phyloP scores from a whole-genome alignment of 2,888 invertebrate species.

The Leptarthrus brevirostris region DNA sequence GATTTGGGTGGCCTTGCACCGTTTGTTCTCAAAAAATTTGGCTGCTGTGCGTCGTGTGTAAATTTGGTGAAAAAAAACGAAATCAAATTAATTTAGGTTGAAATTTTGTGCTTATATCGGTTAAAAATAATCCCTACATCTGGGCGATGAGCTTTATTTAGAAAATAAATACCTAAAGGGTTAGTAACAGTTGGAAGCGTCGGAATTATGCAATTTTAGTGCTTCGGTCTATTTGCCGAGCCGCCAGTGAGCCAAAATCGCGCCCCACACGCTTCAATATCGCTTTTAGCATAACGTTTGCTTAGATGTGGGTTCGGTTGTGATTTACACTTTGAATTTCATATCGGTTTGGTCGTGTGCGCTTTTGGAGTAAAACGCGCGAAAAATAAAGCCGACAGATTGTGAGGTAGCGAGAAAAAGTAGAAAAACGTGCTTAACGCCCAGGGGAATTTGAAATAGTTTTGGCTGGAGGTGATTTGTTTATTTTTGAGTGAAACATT shows the following conservation, averaged over 20 bases:
- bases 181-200: background rate
- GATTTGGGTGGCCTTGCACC: background rate
- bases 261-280: background rate
- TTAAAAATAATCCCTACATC: constrained; percentile 34
- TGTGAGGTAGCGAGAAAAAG: background rate
- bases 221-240: background rate
- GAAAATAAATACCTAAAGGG: constrained; percentile 19
- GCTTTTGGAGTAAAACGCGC: constrained; percentile 7
- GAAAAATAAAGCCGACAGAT: constrained; percentile 4
- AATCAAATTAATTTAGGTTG: background rate
- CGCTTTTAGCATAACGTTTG: background rate
- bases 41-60: background rate
- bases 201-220: constrained; percentile 33
- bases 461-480: background rate
- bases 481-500: constrained; percentile 1
- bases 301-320: background rate
- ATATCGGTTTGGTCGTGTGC: background rate
- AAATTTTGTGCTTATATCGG: constrained; percentile 2
- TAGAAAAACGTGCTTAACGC: background rate
- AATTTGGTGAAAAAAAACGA: background rate
- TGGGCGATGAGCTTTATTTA: background rate
- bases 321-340: background rate
- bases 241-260: background rate
- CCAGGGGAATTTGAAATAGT: background rate
- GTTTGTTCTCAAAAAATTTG: background rate